Percentiles rank a stretch among this genome's conserved stretches.
Evolutionary conservation across 2,888 invertebrate species (phyloP).

Genomic region (Melitaea athalia): DNA sequence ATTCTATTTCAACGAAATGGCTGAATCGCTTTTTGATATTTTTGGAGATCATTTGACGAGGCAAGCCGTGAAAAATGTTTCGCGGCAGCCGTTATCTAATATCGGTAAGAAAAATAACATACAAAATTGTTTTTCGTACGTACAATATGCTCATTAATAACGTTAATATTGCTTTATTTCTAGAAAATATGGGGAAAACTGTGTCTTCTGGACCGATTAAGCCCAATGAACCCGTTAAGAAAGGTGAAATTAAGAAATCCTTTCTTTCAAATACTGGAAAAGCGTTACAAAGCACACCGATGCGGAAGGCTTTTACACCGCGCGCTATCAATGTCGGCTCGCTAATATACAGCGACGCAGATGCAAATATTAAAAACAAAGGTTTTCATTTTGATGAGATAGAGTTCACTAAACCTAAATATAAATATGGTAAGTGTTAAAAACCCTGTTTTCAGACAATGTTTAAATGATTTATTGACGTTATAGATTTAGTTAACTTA

Average conservation of each 20-base stretch:
- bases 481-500: neutral
- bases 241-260: constrained; percentile 64
- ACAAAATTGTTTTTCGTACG: neutral
- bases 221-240: constrained; percentile 67
- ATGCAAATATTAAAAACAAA: constrained; percentile 41
- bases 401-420: constrained; percentile 64
- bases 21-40: constrained; percentile 67
- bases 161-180: constrained; percentile 15
- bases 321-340: constrained; percentile 61
- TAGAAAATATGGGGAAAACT: constrained; percentile 72
- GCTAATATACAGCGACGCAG: constrained; percentile 65
- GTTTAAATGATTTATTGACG: too few relatives aligned
- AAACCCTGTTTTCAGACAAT: neutral
- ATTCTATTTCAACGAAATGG: constrained; percentile 48
- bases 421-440: constrained; percentile 55
- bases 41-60: constrained; percentile 66
- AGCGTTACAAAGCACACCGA: constrained; percentile 65
- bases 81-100: constrained; percentile 67
- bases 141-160: neutral
- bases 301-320: constrained; percentile 62
- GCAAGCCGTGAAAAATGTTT: constrained; percentile 61
- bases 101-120: constrained; percentile 54
- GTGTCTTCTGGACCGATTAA: constrained; percentile 61
- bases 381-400: constrained; percentile 56
- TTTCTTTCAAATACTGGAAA: constrained; percentile 69